Conservation (phyloP, 2,888 invertebrate genomes). For the Euzetes globulus region DNA sequence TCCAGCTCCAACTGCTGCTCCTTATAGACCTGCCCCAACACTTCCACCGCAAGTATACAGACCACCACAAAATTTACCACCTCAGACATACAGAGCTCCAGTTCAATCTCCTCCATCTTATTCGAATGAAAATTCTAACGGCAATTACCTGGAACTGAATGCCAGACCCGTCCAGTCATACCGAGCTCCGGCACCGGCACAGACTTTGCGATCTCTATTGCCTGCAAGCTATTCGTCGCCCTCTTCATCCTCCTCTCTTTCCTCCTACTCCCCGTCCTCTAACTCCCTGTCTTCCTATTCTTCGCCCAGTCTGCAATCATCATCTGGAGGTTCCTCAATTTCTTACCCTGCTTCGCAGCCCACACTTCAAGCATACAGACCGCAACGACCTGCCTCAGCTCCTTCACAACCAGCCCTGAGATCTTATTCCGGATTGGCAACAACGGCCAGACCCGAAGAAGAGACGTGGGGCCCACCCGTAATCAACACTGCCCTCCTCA, state of each 20-base stretch:
- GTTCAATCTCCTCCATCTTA: conserved; percentile 17
- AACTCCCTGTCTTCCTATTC: conserved; percentile 21
- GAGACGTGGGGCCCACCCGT: conserved; percentile 39
- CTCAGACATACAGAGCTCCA: not conserved
- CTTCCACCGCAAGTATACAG: no score
- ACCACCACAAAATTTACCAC: not conserved
- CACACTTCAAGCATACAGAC: conserved; percentile 33
- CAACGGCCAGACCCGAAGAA: conserved; percentile 8
- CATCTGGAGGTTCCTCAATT: no score
- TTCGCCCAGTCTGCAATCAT: conserved; percentile 7
- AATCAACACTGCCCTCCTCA: conserved; percentile 39
- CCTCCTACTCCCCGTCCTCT: not conserved
- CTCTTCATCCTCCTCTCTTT: not conserved
- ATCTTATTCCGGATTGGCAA: not conserved
- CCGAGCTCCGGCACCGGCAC: not conserved
- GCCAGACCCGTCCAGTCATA: not conserved
- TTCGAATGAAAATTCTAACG: conserved; percentile 14
- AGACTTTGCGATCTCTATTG: not conserved
- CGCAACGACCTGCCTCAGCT: conserved; percentile 4
- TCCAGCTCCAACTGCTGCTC: not conserved
- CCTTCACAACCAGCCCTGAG: not conserved
- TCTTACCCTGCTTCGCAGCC: not conserved
- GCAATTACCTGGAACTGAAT: conserved; percentile 5
- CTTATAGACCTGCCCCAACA: no score
- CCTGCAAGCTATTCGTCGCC: not conserved